Conservation (phyloP, 1,140 invertebrate species). For the Melipona quadrifasciata region DNA sequence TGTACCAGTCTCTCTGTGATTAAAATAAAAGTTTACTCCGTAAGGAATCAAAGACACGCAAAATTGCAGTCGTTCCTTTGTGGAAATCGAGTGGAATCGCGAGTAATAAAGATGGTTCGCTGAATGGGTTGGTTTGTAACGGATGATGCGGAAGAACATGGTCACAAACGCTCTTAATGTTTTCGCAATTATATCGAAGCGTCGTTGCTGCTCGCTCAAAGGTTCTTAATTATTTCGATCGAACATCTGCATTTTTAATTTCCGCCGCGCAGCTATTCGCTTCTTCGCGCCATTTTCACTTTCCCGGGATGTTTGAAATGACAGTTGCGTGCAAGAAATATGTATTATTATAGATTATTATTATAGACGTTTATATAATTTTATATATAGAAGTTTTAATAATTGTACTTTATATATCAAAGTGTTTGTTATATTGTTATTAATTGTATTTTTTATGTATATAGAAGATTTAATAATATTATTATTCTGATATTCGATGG, state of each 20-base stretch:
- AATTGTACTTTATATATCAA: no score
- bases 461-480: no score
- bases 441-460: no score
- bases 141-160: neutral
- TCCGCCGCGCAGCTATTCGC: neutral
- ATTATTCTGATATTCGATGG: no score
- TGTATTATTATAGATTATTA: no score
- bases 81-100: neutral
- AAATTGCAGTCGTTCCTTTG: neutral
- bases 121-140: neutral
- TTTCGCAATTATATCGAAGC: neutral
- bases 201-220: neutral
- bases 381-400: no score
- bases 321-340: no score
- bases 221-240: neutral
- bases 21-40: neutral
- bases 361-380: no score
- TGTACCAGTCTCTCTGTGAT: neutral
- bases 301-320: no score
- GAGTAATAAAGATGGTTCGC: neutral
- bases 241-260: slow-evolving; percentile 13
- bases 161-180: neutral
- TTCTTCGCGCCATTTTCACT: no score
- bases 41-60: neutral
- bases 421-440: no score